Base-by-base conservation (phyloP, 2,797 vertebrate genomes). In the Cheirogaleus major region DNA sequence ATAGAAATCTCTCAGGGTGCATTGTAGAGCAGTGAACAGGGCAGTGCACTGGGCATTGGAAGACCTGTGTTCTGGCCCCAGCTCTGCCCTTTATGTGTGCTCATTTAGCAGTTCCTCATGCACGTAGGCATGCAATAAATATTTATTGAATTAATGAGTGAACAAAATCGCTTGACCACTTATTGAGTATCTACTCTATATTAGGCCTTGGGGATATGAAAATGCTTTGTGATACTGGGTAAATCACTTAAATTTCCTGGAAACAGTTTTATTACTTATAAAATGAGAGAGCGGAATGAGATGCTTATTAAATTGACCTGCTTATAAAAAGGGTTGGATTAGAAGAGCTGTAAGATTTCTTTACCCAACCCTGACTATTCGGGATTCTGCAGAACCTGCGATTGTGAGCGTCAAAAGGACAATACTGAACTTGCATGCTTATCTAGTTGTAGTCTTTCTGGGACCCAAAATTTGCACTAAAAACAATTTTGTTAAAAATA, bases 401-500 rank as follows among this genome's bases (percentile, higher is more conserved):
- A 59, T 87, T 75, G 83, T 43, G 82, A 87, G 17, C 30, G 45
- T 55, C 69, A 50, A 57, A 84, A 82, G 45, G n/a, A 78, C 65
- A 95, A 57, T 45, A 70, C 15, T n/a, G 17, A 83, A 73, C 38
- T 90, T 81, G 45, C 82, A 85, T 43, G 25, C 57, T 38, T 59
- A 30, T 79, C 69, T 95, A 82, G 41, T 79, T 93, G 32, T 4
- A 57, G 25, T 89, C 50, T 76, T 96, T 70, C 41, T 43, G 50
- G 52, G 45, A 72, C 52, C 63, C 55, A 17, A 22, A 78, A 79
- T 93, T 83, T 96, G 81, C 17, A 57, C 17, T 86, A 38, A 85
- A 50, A 89, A 61, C 35, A 59, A 50, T 70, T 41, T 85, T 94
- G 43, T 86, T 91, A 75, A 72, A 95, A 95, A 43, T 87, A 50